phyloP scores from a whole-genome alignment of 1,140 invertebrate species.

The Ylistrum balloti region DNA sequence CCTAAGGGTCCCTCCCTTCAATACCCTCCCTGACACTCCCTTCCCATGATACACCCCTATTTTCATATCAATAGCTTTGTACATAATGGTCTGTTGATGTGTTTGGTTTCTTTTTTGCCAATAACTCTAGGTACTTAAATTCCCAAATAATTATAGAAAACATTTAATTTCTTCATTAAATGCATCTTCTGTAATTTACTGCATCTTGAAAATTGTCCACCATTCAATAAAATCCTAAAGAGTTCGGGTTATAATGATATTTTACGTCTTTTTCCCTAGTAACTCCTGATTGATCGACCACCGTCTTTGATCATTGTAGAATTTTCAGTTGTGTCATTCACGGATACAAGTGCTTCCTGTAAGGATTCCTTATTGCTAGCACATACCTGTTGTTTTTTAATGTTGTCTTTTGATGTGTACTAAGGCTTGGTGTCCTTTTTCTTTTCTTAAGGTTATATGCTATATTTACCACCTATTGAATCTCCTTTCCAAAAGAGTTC shows the following conservation, averaged over 20 bases:
- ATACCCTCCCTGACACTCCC: too few relatives aligned
- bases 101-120: neutral
- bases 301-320: neutral
- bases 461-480: neutral
- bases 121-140: neutral
- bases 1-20: too few relatives aligned
- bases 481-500: neutral
- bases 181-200: constrained; percentile 7
- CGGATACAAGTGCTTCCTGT: neutral
- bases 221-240: neutral
- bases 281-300: neutral
- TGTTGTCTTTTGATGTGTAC: neutral
- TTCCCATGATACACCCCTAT: too few relatives aligned
- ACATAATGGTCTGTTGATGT: neutral
- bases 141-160: neutral
- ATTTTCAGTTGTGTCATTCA: neutral
- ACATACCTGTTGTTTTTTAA: neutral
- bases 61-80: too few relatives aligned
- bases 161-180: constrained; percentile 12
- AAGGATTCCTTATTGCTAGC: neutral
- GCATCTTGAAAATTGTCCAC: constrained; percentile 2
- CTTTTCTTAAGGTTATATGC: neutral
- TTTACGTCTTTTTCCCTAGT: neutral
- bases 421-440: neutral
- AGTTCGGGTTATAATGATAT: neutral